phyloP scores from a whole-genome alignment of 37 sponge, comb jelly and placozoan genomes.

The Lycopodina hypogea region DNA sequence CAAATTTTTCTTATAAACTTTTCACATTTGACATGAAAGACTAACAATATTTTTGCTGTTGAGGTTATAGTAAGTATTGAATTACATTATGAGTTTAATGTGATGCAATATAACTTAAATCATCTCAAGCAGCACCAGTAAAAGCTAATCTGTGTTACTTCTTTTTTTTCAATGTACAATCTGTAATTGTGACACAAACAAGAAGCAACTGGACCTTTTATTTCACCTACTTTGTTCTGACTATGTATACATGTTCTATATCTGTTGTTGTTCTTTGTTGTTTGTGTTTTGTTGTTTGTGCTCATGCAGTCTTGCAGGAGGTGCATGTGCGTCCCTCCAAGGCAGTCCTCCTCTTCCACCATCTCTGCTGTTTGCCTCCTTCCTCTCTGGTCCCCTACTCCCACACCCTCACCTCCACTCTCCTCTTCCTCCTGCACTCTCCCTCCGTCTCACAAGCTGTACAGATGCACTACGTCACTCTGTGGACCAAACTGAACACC shows the following conservation, averaged over 20 bases:
- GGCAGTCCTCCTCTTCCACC: slow-evolving; percentile 42
- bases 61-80: too few species aligned
- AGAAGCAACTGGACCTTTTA: neutral
- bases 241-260: too few species aligned
- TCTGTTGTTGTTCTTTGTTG: neutral
- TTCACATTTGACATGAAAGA: too few species aligned
- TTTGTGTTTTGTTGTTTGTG: neutral
- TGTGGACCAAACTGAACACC: slow-evolving; percentile 68
- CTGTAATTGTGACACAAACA: too few species aligned
- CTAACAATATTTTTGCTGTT: too few species aligned
- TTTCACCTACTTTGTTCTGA: neutral
- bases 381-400: slow-evolving; percentile 37
- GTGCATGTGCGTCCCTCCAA: slow-evolving; percentile 37
- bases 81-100: too few species aligned
- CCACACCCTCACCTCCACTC: slow-evolving; percentile 35
- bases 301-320: slow-evolving; percentile 34
- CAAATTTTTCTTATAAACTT: too few species aligned
- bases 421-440: slow-evolving; percentile 53
- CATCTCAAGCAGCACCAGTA: too few species aligned
- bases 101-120: too few species aligned
- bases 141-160: too few species aligned
- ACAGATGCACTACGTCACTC: slow-evolving; percentile 40
- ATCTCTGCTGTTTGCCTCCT: slow-evolving; percentile 37
- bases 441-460: slow-evolving; percentile 34
- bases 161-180: too few species aligned